Evolutionary conservation across 2,113 vertebrate species (phyloP), one percentile per base, ranked within the genome.

Genomic region (Gambusia affinis): DNA sequence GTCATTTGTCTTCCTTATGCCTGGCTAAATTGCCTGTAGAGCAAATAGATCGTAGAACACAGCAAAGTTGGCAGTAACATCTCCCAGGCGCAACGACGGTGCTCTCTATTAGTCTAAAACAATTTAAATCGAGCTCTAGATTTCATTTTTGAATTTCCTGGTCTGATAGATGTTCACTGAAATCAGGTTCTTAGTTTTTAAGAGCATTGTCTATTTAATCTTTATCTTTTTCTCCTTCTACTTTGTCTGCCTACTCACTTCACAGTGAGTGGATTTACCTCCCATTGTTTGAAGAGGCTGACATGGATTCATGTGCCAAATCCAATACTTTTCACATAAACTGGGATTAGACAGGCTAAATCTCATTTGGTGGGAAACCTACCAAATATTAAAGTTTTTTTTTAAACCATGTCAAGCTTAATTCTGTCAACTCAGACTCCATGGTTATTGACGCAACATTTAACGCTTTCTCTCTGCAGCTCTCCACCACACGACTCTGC

Each of bases 281-380:
- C 73, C 68, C 64, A 68, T 86, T 89, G 80, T 89, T 82, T 88
- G 62, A 74, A 60, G 75, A 69, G 28, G 17, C 84, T 82, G 82
- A 87, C 83, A 84, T 62, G 80, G 76, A 90, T 86, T 87, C 83
- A 87, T 83, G 85, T 76, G 73, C 71, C 78, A 84, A 88, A 88
- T 89, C 88, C 85, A 93, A 80, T 90, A 83, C 82, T 81, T 91
- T 86, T 83, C 74, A 91, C 89, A 88, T 91, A 87, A 89, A 91
- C 70, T 70, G 69, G 85, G 85, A 90, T 92, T 89, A 89, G 71
- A 14, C 28, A 57, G 4, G 31, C 82, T 80, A 87, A 88, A 86
- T 88, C 88, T 81, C 76, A 81, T 84, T 89, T 81, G 39, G 72
- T 70, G 73, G 39, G 73, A 76, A 75, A 76, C 61, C 64, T 64